Base-by-base conservation (phyloP, 2,113 vertebrate species). In the Castor canadensis region DNA sequence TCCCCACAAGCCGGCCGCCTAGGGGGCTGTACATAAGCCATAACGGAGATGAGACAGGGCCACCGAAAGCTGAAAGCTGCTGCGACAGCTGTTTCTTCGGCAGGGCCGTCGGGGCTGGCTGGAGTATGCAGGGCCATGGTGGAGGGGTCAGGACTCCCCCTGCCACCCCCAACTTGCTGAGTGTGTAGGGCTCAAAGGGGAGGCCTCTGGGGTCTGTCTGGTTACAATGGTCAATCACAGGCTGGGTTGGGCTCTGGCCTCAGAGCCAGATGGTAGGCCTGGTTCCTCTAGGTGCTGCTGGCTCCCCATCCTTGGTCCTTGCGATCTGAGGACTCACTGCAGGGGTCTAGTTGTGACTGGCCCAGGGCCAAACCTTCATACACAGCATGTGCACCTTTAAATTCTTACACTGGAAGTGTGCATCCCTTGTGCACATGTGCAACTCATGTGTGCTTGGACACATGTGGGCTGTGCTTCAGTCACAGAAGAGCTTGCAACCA, bases 71-170 rank as follows among this genome's bases (percentile, higher is more conserved):
- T 1, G 5, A 5, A 35, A 38, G 45, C 84, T 49, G 84, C 84
- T 62, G 9, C 1, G 38, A 13, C 81, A 79, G 94, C 89, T 62
- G 60, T 19, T 87, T 83, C 38, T 79, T 80, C 5, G 5, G 38
- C 2, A 1, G 15, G 69, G 66, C 54, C 79, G 28, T 9, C 22
- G 47, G 72, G 82, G 56, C 54, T 1, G 40, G 35, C 19, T 6
- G 38, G n/a, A n/a, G 22, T 0, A 5, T 35, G 16, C 9, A 10
- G 7, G 71, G 19, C 1, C 2, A 8, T 0, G 6, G 1, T 0
- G 20, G 20, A 28, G 20, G 2, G 40, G 32, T 16, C 28, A 19
- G 35, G 19, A 30, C 54, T 30, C 22, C 0, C 32, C 1, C 40
- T 12, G 19, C 54, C 3, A 13, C 16, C 2, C 19, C 43, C 7